Conservation (phyloP, 2,797 vertebrate species). For the Adelosebastes latens region DNA sequence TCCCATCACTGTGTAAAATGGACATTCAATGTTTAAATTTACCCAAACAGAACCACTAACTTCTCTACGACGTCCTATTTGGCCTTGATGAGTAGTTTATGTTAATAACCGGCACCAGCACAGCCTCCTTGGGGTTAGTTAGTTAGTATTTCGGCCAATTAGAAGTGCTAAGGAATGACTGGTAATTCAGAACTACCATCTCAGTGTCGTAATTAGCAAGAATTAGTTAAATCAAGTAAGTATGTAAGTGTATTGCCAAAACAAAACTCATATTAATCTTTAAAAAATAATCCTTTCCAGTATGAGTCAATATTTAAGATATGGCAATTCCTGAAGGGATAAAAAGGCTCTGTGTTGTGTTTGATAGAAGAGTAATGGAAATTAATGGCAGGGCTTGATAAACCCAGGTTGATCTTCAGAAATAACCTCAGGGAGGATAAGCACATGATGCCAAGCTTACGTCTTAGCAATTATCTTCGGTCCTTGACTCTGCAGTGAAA, state of each 20-base stretch:
- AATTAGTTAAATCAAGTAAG: not conserved
- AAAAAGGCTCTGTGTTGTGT: not conserved
- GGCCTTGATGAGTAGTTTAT: not conserved
- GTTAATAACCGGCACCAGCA: not conserved
- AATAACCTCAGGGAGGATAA: constrained; percentile 36
- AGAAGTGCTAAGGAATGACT: not conserved
- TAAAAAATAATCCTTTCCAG: constrained; percentile 6
- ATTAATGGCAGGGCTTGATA: constrained; percentile 45
- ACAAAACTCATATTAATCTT: not conserved
- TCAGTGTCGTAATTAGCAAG: not conserved
- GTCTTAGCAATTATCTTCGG: constrained; percentile 16
- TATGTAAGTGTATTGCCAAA: not conserved
- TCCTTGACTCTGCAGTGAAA: constrained; percentile 31
- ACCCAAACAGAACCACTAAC: not conserved
- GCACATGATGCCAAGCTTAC: constrained; percentile 3
- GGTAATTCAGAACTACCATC: not conserved
- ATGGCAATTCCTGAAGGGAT: not conserved
- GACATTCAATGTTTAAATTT: not conserved
- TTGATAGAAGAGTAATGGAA: constrained; percentile 27
- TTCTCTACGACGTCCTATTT: not conserved
- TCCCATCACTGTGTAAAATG: not conserved
- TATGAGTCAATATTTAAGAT: constrained; percentile 6
- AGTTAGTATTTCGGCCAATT: not conserved
- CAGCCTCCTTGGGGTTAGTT: not conserved
- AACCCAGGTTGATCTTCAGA: constrained; percentile 45